Evolutionary conservation across 2,888 invertebrate species (phyloP), one percentile per base, ranked within the genome.

Genomic region (Ametastegia equiseti): DNA sequence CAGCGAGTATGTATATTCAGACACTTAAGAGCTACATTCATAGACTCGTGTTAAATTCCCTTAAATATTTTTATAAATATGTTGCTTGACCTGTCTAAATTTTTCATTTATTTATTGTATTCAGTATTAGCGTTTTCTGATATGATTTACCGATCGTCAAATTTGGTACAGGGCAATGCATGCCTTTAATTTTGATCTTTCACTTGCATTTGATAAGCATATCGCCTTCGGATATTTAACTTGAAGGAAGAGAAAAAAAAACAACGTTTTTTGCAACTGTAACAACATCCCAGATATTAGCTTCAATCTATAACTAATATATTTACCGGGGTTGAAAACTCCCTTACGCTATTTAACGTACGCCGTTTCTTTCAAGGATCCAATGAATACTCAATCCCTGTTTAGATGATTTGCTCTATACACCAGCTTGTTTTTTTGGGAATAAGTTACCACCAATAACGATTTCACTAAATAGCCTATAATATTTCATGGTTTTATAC

Each of bases 1-100:
- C 75, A 83, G 82, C 82, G 80, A 81, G 71, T 63, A 84, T 81
- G 77, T 45, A 81, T 77, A 81, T 82, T 77, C 78, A 69, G 75
- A 80, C 67, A 85, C 84, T 85, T 83, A 85, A 67, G 73, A 87
- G 86, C 88, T 86, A 87, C 89, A 88, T 88, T 88, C 87, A 88
- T 87, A 88, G 86, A 84, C 78, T 78, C 78, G 42, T 60, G 30
- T n/a, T 47, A 54, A 50, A 42, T 42, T 45, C 42, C 13, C 23
- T 13, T 33, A 73, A 11, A 33, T 33, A 19, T n/a, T n/a, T n/a
- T n/a, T n/a, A n/a, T n/a, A n/a, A 47, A 73, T 33, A 50, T n/a
- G 63, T 27, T 54, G 4, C 13, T 42, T 27, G 23, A 33, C 9
- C 73, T 50, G 30, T 73, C 19, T 73, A 33, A 54, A 75, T 75